Evolutionary conservation across 2,888 invertebrate species (phyloP).

Genomic region (Melinaea marsaeus): DNA sequence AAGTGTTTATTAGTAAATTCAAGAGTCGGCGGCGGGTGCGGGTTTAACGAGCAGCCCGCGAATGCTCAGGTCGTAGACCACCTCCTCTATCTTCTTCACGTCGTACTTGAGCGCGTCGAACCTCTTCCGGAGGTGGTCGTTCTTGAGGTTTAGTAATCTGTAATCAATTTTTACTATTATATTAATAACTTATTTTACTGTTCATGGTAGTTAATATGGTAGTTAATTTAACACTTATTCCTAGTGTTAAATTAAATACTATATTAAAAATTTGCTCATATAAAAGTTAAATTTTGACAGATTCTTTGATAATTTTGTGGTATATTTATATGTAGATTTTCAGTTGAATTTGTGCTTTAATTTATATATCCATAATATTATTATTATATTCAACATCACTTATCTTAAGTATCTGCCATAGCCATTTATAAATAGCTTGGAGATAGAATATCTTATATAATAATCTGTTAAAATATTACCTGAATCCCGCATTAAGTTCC

Average conservation of each 20-base stretch:
- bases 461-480: slow-evolving; percentile 49
- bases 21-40: slow-evolving; percentile 14
- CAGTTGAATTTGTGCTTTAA: no score
- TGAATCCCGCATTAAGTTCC: slow-evolving; percentile 92
- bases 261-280: no score
- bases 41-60: slow-evolving; percentile 80
- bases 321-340: no score
- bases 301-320: no score
- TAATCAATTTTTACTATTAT: slow-evolving; percentile 10
- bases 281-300: no score
- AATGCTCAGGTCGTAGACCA: slow-evolving; percentile 92
- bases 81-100: slow-evolving; percentile 95
- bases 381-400: no score
- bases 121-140: slow-evolving; percentile 90
- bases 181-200: neutral
- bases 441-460: neutral
- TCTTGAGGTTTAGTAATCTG: slow-evolving; percentile 90
- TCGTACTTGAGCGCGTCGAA: slow-evolving; percentile 94
- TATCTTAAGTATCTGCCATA: no score
- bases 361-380: no score
- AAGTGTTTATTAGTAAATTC: neutral
- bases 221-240: no score
- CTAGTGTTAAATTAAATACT: no score
- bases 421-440: no score
- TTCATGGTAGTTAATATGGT: no score